Conservation (phyloP, 2,888 invertebrate genomes). For the Nemapogon koenigi region DNA sequence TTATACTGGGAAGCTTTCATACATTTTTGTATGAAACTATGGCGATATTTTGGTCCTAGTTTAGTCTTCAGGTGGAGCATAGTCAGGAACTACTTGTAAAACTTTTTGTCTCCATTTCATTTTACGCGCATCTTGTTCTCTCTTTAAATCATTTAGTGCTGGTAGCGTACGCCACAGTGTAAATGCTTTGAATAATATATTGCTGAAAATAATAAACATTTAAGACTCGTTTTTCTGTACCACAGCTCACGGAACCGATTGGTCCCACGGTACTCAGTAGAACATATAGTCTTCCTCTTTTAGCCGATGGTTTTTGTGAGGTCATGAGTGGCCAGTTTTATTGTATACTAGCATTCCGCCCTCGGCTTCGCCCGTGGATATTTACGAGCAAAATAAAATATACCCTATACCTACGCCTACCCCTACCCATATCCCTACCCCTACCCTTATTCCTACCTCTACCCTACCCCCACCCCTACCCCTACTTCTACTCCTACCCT, state of each 20-base stretch:
- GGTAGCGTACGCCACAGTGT: constrained; percentile 70
- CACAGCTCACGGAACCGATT: neutral
- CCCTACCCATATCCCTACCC: too few species aligned
- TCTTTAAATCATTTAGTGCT: constrained; percentile 67
- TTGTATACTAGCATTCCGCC: too few species aligned
- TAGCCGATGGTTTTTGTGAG: neutral
- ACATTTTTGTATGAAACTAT: too few species aligned
- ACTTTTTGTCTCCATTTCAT: constrained; percentile 75
- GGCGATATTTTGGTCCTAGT: too few species aligned
- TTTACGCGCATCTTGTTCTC: constrained; percentile 72
- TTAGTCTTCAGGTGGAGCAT: constrained; percentile 61
- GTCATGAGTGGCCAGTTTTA: too few species aligned
- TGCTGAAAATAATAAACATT: constrained; percentile 27
- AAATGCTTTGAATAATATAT: constrained; percentile 43
- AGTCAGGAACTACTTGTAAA: constrained; percentile 74
- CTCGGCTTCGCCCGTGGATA: too few species aligned
- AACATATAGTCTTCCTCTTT: neutral
- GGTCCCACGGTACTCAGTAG: neutral
- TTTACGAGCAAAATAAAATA: too few species aligned
- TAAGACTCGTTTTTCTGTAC: neutral
- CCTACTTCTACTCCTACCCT: too few species aligned
- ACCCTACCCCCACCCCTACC: too few species aligned
- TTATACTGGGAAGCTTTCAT: too few species aligned
- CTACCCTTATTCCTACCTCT: too few species aligned
- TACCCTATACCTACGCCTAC: too few species aligned